Evolutionary conservation across 2,888 invertebrate genomes (phyloP).

Genomic region (Phytoseiulus persimilis): DNA sequence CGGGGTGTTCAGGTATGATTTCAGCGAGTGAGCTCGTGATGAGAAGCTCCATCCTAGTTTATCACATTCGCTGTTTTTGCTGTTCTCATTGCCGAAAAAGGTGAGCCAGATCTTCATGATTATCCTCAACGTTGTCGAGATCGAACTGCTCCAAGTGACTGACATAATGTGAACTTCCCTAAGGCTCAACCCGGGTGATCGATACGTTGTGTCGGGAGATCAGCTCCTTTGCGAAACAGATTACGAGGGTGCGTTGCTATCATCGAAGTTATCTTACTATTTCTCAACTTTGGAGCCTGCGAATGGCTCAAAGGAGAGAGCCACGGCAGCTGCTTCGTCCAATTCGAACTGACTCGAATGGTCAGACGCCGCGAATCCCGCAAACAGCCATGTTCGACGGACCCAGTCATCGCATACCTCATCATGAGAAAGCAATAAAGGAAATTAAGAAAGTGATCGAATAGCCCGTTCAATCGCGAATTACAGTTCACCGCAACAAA

Average conservation of each 20-base stretch:
- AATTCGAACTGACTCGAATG: background rate
- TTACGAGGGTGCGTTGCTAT: background rate
- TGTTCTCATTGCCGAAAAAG: background rate
- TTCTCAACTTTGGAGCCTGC: background rate
- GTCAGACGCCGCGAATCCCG: no score
- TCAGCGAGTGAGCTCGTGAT: background rate
- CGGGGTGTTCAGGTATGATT: background rate
- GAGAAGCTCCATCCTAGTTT: background rate
- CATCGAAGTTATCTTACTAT: background rate
- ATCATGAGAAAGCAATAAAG: no score
- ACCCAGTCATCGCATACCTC: no score
- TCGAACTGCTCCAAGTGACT: no score
- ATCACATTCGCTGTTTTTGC: background rate
- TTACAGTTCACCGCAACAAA: no score
- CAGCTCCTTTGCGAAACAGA: background rate
- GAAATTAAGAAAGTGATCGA: no score
- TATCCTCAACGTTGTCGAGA: background rate
- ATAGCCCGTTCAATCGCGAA: no score
- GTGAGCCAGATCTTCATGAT: background rate
- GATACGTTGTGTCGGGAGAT: background rate
- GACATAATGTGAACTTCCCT: background rate
- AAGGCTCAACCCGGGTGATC: background rate
- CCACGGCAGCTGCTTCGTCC: background rate
- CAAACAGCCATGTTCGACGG: no score
- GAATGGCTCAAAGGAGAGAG: background rate